phyloP scores from a whole-genome alignment of 1,140 invertebrate species.

The Lordiphosa collinella region DNA sequence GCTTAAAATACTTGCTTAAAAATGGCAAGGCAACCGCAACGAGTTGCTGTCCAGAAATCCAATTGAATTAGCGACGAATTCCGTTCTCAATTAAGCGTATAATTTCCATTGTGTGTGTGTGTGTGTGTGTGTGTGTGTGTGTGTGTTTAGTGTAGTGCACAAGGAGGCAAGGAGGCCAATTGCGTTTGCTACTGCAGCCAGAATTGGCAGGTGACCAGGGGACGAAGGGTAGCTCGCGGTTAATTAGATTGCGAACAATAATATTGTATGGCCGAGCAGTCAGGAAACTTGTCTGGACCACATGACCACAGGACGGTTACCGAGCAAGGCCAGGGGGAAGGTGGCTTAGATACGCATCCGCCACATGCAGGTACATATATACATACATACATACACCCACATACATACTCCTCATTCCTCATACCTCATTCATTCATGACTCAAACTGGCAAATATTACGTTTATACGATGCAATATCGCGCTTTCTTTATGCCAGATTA shows the following conservation, averaged over 20 bases:
- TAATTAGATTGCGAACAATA: conserved; percentile 72
- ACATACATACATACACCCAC: too few relatives aligned
- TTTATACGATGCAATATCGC: background rate
- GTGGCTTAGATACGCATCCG: background rate
- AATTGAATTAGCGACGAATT: conserved; percentile 67
- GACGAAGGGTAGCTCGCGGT: conserved; percentile 20
- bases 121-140: conserved; percentile 19
- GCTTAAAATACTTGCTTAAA: background rate
- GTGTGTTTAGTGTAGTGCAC: background rate
- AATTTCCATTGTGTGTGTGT: conserved; percentile 27
- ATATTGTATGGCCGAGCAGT: conserved; percentile 52
- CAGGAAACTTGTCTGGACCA: conserved; percentile 2
- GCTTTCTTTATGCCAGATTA: too few relatives aligned
- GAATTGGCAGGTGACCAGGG: conserved; percentile 30
- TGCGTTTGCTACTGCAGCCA: conserved; percentile 26
- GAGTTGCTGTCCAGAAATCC: conserved; percentile 8
- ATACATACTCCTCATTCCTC: too few relatives aligned
- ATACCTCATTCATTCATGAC: conserved; percentile 2
- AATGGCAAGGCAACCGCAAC: background rate
- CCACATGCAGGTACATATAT: conserved; percentile 1
- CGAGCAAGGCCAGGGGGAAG: background rate
- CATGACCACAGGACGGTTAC: background rate
- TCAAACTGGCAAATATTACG: background rate
- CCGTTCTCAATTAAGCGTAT: conserved; percentile 69
- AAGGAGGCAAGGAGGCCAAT: background rate